A percentile compares a stretch with the other conserved stretches of the same genome.
Evolutionary conservation across 1,140 invertebrate genomes (phyloP).

Genomic region (Procambarus virginalis): DNA sequence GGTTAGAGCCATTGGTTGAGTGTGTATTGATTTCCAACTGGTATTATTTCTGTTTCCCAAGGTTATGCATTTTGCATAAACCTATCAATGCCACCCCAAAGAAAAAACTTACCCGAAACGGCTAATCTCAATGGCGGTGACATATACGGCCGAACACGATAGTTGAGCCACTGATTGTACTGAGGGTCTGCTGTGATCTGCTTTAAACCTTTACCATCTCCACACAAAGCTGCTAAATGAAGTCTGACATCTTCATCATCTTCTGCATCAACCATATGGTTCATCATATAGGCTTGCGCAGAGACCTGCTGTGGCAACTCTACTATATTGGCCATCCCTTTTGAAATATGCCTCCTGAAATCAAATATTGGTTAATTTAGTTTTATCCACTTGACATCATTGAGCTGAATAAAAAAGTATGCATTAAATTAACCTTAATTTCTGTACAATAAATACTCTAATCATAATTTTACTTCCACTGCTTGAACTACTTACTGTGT

Average conservation of each 20-base stretch:
- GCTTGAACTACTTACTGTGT: no score
- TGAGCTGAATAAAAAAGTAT: no score
- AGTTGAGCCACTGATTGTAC: slow-evolving; percentile 32
- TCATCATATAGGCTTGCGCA: slow-evolving; percentile 61
- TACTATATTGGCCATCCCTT: slow-evolving; percentile 36
- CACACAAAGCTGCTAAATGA: slow-evolving; percentile 61
- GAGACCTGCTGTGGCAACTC: slow-evolving; percentile 29
- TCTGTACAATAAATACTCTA: no score
- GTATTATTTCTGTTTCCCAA: no score
- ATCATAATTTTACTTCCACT: no score
- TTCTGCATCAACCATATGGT: slow-evolving; percentile 61
- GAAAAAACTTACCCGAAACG: slow-evolving; percentile 69
- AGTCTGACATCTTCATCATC: slow-evolving; percentile 67
- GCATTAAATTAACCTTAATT: no score
- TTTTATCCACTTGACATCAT: no score
- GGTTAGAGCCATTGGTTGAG: no score
- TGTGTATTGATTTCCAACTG: no score
- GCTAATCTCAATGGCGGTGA: slow-evolving; percentile 71
- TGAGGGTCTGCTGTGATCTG: slow-evolving; percentile 17
- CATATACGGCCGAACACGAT: slow-evolving; percentile 64
- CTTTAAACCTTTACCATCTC: slow-evolving; percentile 34
- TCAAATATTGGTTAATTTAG: neutral
- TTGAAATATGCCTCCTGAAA: neutral
- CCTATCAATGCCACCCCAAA: no score
- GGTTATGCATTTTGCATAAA: no score